Evolutionary conservation across 2,113 vertebrate species (phyloP).

Genomic region (Aythya baeri): DNA sequence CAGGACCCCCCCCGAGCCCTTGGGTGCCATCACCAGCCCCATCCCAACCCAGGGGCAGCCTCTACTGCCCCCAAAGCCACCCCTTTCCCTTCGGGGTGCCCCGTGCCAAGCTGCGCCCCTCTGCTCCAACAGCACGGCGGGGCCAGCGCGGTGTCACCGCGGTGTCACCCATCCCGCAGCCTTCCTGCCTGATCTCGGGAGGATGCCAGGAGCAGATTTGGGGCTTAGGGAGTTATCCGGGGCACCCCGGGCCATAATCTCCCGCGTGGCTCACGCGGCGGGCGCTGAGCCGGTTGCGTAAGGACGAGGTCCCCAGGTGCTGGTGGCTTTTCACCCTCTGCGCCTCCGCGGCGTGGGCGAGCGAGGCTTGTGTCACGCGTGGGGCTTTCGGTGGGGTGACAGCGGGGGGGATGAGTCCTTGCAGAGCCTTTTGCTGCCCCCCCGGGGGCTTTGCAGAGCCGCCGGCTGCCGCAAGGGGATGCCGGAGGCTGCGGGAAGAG

Average conservation of each 20-base stretch:
- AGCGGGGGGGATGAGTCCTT: fast-evolving
- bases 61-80: not conserved
- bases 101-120: not conserved
- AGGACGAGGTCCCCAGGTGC: not conserved
- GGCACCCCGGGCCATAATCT: not conserved
- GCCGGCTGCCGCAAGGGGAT: not conserved
- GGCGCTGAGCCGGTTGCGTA: not conserved
- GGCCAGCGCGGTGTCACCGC: not conserved
- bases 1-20: not conserved
- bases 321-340: too few species aligned
- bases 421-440: fast-evolving
- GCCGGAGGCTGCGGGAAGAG: not conserved
- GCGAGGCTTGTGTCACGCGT: not conserved
- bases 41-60: too few species aligned
- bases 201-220: not conserved
- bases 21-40: not conserved
- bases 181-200: fast-evolving
- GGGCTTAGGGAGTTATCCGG: slow-evolving; percentile 32
- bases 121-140: fast-evolving
- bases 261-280: not conserved
- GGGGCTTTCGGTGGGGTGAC: not conserved
- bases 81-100: too few species aligned
- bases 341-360: not conserved
- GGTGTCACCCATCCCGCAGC: not conserved
- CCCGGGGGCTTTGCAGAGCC: not conserved